These are phyloP conservation scores for Bombus sylvicola DNA, from an alignment of 1,140 invertebrate species.

Conservation along the genomic window DNA sequence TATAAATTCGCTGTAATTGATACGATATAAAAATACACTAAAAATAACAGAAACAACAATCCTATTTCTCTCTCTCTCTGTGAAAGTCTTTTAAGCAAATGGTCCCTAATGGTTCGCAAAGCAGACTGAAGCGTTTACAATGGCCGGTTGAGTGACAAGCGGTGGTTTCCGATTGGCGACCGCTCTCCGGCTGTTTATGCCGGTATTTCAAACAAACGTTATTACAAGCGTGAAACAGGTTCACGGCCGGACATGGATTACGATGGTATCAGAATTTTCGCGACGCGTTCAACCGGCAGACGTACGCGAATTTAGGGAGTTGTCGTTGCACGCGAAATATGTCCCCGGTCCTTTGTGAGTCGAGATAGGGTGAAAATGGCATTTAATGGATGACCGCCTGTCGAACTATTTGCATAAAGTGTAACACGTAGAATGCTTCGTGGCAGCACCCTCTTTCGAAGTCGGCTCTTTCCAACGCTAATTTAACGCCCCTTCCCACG, in stretches of 20 bases:
- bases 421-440: constrained; percentile 7
- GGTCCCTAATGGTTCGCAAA: too few species aligned
- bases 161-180: neutral
- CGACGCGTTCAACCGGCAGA: neutral
- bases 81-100: too few species aligned
- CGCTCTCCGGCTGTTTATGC: constrained; percentile 3
- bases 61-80: too few species aligned
- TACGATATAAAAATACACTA: too few species aligned
- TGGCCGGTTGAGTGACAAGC: neutral
- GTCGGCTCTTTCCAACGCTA: neutral
- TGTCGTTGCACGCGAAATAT: constrained; percentile 13
- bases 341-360: constrained; percentile 37
- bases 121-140: neutral
- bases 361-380: constrained; percentile 56
- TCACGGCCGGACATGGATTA: neutral
- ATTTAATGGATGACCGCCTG: constrained; percentile 59
- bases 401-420: constrained; percentile 63
- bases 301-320: neutral
- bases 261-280: constrained; percentile 47
- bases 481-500: constrained; percentile 9
- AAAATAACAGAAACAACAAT: too few species aligned
- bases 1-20: too few species aligned
- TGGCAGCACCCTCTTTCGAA: neutral
- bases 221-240: constrained; percentile 37
- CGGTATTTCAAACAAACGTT: constrained; percentile 27